Percentiles rank a stretch among this genome's conserved stretches.
Conservation (phyloP, 2,888 invertebrate species). For the Agonum fuliginosum region DNA sequence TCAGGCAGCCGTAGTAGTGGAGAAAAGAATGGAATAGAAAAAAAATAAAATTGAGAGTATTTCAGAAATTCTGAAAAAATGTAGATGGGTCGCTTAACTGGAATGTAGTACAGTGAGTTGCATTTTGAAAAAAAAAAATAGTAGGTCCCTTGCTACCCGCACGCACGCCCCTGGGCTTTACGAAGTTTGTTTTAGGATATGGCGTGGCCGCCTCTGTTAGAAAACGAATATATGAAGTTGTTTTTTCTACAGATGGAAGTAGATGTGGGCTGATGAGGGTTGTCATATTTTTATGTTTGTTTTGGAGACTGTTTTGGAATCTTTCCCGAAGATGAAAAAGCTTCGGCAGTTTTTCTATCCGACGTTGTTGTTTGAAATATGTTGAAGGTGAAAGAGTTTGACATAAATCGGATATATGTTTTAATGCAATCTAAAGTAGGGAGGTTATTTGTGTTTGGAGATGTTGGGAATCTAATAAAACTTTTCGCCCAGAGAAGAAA, state of each 20-base stretch:
- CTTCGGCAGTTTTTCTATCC: slow-evolving; percentile 13
- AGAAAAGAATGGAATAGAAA: no score
- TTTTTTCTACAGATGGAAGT: background rate
- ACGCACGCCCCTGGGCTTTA: no score
- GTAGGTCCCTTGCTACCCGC: no score
- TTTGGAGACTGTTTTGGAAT: slow-evolving; percentile 8
- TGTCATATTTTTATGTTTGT: slow-evolving; percentile 27
- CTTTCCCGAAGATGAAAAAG: slow-evolving; percentile 6
- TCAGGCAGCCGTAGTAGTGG: no score
- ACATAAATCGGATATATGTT: background rate
- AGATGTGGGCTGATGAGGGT: slow-evolving; percentile 24
- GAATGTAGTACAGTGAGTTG: no score
- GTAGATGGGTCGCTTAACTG: no score
- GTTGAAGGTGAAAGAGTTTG: background rate
- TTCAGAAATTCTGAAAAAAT: no score
- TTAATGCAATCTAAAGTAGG: background rate
- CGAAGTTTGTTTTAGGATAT: slow-evolving; percentile 32
- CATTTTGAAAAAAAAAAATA: no score
- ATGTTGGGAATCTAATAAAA: no score
- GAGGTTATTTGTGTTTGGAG: background rate
- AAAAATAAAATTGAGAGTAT: no score
- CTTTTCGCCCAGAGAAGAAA: no score
- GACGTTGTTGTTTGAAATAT: background rate
- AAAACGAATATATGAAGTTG: slow-evolving; percentile 12
- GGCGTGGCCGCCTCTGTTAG: background rate